A percentile compares a stretch with the other conserved stretches of the same genome.
Evolutionary conservation across 2,888 invertebrate species (phyloP).

Genomic region (Sthenelais limicola): DNA sequence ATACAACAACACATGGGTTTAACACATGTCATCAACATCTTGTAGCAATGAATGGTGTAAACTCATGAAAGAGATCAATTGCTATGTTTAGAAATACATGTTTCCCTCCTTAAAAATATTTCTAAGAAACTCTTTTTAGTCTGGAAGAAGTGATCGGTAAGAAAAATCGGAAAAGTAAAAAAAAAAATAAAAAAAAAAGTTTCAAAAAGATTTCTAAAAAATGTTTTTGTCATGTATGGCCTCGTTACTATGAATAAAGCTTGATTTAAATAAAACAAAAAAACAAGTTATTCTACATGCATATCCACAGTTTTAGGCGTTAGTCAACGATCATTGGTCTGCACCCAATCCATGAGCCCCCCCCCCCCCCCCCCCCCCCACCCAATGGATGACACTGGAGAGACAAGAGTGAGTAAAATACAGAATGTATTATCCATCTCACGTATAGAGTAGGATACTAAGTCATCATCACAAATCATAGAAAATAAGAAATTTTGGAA

Average conservation of each 20-base stretch:
- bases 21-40: not conserved
- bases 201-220: too few relatives aligned
- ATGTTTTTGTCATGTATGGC: too few relatives aligned
- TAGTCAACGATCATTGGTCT: slow-evolving; percentile 88
- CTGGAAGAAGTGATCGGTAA: too few relatives aligned
- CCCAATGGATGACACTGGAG: slow-evolving; percentile 82
- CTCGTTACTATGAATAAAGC: too few relatives aligned
- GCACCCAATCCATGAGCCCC: slow-evolving; percentile 91
- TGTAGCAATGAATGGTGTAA: too few relatives aligned
- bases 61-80: not conserved
- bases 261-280: too few relatives aligned
- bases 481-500: slow-evolving; percentile 37
- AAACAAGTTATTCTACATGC: too few relatives aligned
- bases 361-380: slow-evolving; percentile 96
- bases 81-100: not conserved
- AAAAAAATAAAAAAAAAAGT: too few relatives aligned
- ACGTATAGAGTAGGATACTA: not conserved
- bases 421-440: slow-evolving; percentile 25
- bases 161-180: too few relatives aligned
- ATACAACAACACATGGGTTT: slow-evolving; percentile 82
- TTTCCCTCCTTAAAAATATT: too few relatives aligned
- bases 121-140: too few relatives aligned
- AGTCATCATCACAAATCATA: not conserved
- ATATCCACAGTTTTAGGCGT: too few relatives aligned
- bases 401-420: slow-evolving; percentile 85